Evolutionary conservation across 2,797 vertebrate species (phyloP), one percentile per base, ranked within the genome.

Genomic region (Hoplostethus atlanticus): DNA sequence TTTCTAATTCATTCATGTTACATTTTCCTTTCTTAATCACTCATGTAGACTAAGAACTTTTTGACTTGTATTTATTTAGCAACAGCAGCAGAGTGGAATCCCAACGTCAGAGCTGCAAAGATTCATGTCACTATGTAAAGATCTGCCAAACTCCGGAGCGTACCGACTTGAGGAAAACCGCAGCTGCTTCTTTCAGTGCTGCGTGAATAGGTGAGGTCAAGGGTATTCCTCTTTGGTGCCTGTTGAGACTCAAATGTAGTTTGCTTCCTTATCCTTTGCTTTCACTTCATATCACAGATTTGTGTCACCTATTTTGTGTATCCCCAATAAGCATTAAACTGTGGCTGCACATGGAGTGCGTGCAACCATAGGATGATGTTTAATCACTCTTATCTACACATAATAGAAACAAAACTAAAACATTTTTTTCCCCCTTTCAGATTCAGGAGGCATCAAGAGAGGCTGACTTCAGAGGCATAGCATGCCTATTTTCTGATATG

Each of bases 111-210:
- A 97, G 59, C 94, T 99, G 50, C 95, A 90, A 3, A 89, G 63
- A 5, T 99, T 99, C 87, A 87, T 98, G 79, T 94, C 95, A 0
- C 94, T 93, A 74, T 99, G 97, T 85, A 95, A 95, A 91, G 97
- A 99, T 77, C 90, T 94, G 40, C 97, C 97, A 3, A 95, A 93
- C 64, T 98, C 97, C 5, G 97, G 97, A 54, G 91, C 89, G n/a
- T 99, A 96, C 89, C 93, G 95, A 76, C 81, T 96, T 30, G 90
- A 97, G 5, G 87, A 93, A 1, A 90, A 90, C 8, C 73, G 51
- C 5, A 11, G 59, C 68, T 88, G 87, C 70, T 64, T 93, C 78
- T 21, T 87, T 0, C 71, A 73, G 91, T 78, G 70, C 79, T 71
- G 94, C 91, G 58, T 72, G 83, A 77, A 88, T 92, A 85, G 96